Percentiles rank a stretch among this genome's conserved stretches.
Conservation (phyloP, 2,797 vertebrate species). For the Alfaro cultratus region DNA sequence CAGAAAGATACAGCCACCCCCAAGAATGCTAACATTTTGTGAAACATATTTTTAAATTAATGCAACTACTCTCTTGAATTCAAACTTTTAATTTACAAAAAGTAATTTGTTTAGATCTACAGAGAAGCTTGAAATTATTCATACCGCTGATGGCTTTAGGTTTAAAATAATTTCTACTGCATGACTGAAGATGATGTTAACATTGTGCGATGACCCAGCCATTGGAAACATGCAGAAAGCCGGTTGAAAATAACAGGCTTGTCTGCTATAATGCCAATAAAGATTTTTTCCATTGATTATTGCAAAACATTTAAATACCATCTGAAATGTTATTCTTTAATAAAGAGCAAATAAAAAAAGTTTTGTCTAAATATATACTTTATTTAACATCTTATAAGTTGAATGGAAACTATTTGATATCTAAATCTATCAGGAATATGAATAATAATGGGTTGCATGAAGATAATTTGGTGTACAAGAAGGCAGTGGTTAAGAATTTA, state of each 20-base stretch:
- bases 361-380: neutral
- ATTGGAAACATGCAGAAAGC: neutral
- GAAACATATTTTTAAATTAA: neutral
- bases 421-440: neutral
- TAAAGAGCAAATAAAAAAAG: neutral
- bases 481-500: neutral
- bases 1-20: conserved; percentile 1
- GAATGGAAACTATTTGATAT: neutral
- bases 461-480: neutral
- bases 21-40: neutral
- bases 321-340: neutral
- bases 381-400: neutral
- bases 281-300: neutral
- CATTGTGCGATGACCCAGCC: neutral
- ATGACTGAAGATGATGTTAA: neutral
- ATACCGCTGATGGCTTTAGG: neutral
- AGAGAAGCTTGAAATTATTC: neutral
- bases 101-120: neutral
- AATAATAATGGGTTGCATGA: neutral
- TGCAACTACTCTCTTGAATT: neutral
- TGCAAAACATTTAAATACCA: neutral
- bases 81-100: neutral
- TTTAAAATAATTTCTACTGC: neutral
- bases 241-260: neutral
- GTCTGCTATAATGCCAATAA: neutral